Base-by-base conservation (phyloP, 2,113 vertebrate genomes). In the Isichthys henryi region DNA sequence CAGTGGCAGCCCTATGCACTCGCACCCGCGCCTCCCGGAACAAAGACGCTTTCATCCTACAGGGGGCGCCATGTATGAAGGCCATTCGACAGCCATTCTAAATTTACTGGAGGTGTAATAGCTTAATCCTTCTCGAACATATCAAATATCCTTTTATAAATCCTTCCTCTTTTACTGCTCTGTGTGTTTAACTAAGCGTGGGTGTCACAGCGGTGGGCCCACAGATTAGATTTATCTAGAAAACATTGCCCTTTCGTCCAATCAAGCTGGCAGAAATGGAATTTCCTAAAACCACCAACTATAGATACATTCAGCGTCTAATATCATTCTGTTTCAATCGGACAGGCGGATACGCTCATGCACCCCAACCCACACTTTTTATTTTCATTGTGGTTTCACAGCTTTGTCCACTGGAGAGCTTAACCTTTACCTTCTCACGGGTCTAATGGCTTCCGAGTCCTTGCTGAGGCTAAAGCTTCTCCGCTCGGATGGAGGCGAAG, bases 341-440 rank as follows among this genome's bases (percentile, higher is more conserved):
- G 49, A 87, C 50, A 35, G 11, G 13, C 85, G 31, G 15, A 52
- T 19, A 19, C 5, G n/a, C 49, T n/a, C 48, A 31, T 48, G 43
- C 84, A 50, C 84, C 23, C 84, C 17, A 21, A 9, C 43, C 15
- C 1, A 10, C 43, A 45, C 77, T 39, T 56, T 82, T 45, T 19
- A 43, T 88, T 39, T 23, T 17, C 88, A 27, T 56, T 91, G 93
- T 93, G 93, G 94, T 93, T 94, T 91, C 15, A 85, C 50, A 74
- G 89, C 56, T 93, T 94, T 45, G 88, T 8, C 70, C 62, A 89
- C 82, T 56, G 74, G 86, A 88, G 50, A 82, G 86, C 1, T 0
- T 0, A 86, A 88, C 90, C 89, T 92, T 91, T 88, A 90, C 92
- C 93, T 91, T 74, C 62, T 48, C 66, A 62, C 89, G 13, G 1